Evolutionary conservation across 2,888 invertebrate species (phyloP).

Genomic region (Taenaris catops): DNA sequence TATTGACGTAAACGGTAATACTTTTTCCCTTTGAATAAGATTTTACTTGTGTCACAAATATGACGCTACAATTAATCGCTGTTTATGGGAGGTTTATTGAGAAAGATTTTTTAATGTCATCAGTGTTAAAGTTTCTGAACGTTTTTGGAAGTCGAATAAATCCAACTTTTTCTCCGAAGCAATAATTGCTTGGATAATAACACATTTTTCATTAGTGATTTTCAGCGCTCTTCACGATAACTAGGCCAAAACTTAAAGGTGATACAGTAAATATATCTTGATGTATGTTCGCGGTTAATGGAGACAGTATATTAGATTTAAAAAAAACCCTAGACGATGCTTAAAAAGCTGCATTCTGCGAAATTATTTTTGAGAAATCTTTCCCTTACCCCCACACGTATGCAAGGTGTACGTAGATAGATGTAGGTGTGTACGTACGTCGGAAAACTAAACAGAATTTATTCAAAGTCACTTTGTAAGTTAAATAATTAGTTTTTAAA

Average conservation of each 20-base stretch:
- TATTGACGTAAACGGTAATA: no score
- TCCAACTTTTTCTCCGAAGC: no score
- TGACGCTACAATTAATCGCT: no score
- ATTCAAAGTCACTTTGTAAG: conserved; percentile 32
- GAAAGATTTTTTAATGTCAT: no score
- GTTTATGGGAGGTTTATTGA: no score
- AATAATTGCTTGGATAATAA: no score
- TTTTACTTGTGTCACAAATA: no score
- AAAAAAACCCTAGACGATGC: conserved; percentile 27
- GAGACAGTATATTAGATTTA: conserved; percentile 15
- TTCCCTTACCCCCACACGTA: conserved; percentile 48
- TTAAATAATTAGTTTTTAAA: conserved; percentile 18
- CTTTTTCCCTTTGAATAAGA: no score
- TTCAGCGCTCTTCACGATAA: not conserved
- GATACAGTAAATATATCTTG: conserved; percentile 12
- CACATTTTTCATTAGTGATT: no score
- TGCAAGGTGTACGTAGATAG: conserved; percentile 42
- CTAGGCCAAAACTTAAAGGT: conserved; percentile 9
- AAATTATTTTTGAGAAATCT: conserved; percentile 42
- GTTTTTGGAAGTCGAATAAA: no score
- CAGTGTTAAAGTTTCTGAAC: no score
- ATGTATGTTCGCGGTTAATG: no score
- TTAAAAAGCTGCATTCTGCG: conserved; percentile 42
- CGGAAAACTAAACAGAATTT: conserved; percentile 22
- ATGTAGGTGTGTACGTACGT: conserved; percentile 24